Base-by-base conservation (phyloP, 2,797 vertebrate species). In the Enoplosus armatus region DNA sequence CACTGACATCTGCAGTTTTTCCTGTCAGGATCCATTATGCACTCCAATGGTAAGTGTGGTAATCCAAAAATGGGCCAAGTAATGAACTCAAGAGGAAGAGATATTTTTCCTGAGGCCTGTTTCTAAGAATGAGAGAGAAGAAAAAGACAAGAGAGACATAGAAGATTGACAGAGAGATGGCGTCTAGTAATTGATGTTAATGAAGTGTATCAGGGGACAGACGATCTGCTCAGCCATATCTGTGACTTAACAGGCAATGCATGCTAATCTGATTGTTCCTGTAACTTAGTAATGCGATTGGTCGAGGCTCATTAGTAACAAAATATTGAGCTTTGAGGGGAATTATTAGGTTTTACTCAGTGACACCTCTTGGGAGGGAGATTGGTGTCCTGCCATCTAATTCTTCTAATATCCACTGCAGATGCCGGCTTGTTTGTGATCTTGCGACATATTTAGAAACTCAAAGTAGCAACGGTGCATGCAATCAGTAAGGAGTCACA, bases 291-390 rank as follows among this genome's bases (percentile, higher is more conserved):
- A 71, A 87, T 83, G 70, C 10, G 64, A 90, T 86, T 83, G 72
- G 87, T 84, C 84, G 83, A 77, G 89, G 80, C 77, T 87, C 87
- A 85, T 89, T 88, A 84, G 73, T 59, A 87, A 83, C 61, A 83
- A 70, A 76, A 82, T 75, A 78, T 59, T 81, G 72, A 89, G 87
- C 70, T 56, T 50, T 75, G 67, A 60, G n/a, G 22, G 63, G 59
- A 75, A 67, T 74, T 9, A 62, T 68, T 79, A 47, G 29, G 80
- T 75, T 80, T 78, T 70, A 79, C 77, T 84, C 76, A 79, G 73
- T 51, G 67, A 83, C 66, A 75, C 56, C 70, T 79, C 81, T 31
- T 22, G 70, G 85, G 80, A 85, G 50, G 37, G 55, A 26, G 24
- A n/a, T 80, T 75, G 41, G 47, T 87, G 82, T 82, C 63, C 39